Conservation (phyloP, 2,113 vertebrate genomes). For the Mola mola region DNA sequence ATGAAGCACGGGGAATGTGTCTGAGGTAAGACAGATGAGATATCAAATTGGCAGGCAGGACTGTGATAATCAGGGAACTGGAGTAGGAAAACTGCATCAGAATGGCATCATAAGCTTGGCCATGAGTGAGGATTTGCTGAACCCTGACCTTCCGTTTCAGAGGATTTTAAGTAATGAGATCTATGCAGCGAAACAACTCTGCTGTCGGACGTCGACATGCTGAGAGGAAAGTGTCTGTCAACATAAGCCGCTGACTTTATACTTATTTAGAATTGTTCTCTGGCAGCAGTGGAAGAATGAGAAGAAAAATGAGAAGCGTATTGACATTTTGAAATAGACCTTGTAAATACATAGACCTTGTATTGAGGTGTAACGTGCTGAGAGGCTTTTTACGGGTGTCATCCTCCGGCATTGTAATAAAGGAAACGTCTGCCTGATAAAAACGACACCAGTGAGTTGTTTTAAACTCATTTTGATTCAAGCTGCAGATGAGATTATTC, state of each 20-base stretch:
- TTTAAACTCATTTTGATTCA: too few species aligned
- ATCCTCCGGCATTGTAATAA: too few species aligned
- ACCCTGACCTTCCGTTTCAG: conserved; percentile 82
- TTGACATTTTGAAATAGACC: conserved; percentile 38
- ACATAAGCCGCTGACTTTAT: too few species aligned
- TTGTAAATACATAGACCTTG: conserved; percentile 34
- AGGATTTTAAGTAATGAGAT: conserved; percentile 81
- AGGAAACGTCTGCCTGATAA: too few species aligned
- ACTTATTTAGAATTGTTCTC: conserved; percentile 51
- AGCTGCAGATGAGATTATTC: too few species aligned
- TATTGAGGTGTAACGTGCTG: conserved; percentile 25
- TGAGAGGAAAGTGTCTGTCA: conserved; percentile 35
- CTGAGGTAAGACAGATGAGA: conserved; percentile 65
- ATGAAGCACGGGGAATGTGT: conserved; percentile 56
- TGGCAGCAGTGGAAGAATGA: conserved; percentile 32
- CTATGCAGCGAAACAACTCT: conserved; percentile 68
- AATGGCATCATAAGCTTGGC: conserved; percentile 77
- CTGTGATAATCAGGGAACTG: conserved; percentile 75
- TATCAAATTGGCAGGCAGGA: conserved; percentile 61
- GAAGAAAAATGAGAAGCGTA: conserved; percentile 18
- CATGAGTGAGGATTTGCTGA: conserved; percentile 77
- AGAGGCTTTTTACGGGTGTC: neutral
- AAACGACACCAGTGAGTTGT: too few species aligned
- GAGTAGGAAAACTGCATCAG: conserved; percentile 77
- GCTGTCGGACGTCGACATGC: conserved; percentile 17